These are phyloP conservation scores for Cygnus olor DNA, from an alignment of 2,797 vertebrate species.

Conservation along the genomic window DNA sequence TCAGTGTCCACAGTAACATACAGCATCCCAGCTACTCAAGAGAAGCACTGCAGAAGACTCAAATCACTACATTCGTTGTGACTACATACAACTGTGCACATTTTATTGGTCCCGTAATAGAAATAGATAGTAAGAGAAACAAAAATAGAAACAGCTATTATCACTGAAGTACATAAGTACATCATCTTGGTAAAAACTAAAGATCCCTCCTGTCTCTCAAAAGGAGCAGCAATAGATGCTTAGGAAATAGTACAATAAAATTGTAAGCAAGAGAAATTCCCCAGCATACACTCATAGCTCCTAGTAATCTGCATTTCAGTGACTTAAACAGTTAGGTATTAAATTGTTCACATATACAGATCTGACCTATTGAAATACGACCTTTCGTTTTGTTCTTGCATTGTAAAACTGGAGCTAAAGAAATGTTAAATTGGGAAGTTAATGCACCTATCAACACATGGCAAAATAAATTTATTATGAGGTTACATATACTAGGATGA, in stretches of 20 bases:
- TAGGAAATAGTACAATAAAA: not conserved
- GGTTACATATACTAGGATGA: not conserved
- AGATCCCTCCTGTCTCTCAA: not conserved
- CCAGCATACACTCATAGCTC: not conserved
- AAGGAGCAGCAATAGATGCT: not conserved
- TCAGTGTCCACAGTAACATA: not conserved
- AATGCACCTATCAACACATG: not conserved
- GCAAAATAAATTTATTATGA: not conserved
- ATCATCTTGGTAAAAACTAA: not conserved
- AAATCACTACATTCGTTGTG: not conserved
- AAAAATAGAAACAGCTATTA: not conserved
- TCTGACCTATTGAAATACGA: not conserved
- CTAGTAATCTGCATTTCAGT: not conserved
- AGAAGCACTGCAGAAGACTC: not conserved
- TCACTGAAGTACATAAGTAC: not conserved
- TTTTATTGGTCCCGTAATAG: not conserved
- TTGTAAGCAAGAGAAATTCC: not conserved
- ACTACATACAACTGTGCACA: not conserved
- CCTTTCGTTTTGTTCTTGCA: not conserved
- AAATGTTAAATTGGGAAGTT: not conserved
- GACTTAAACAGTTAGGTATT: not conserved
- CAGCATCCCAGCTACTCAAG: not conserved
- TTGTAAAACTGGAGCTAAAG: not conserved
- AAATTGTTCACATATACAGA: not conserved
- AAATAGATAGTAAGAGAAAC: not conserved